A percentile compares a stretch with the other conserved stretches of the same genome.
These are phyloP conservation scores for Nycteola revayana DNA, from an alignment of 2,888 invertebrate species.

Conservation along the genomic window DNA sequence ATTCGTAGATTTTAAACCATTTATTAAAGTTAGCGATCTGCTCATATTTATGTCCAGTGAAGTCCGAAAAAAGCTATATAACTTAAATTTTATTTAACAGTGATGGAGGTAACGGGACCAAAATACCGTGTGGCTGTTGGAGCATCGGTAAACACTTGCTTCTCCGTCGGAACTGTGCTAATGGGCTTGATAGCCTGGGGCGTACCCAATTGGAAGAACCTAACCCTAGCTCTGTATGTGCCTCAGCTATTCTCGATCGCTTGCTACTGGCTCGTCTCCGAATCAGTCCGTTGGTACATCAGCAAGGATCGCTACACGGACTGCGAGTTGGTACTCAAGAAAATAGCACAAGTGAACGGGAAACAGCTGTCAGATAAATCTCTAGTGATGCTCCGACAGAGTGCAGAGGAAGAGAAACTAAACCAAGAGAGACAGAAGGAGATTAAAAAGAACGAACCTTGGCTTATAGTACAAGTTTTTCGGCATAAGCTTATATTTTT, in stretches of 20 bases:
- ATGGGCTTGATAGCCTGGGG: conserved; percentile 86
- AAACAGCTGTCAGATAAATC: conserved; percentile 50
- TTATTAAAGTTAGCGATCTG: no score
- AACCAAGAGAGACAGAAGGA: conserved; percentile 23
- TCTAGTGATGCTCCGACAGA: conserved; percentile 39
- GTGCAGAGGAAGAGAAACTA: conserved; percentile 40
- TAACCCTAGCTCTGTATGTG: conserved; percentile 84
- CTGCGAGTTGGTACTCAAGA: conserved; percentile 82
- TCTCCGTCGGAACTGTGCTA: conserved; percentile 85
- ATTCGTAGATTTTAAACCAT: no score
- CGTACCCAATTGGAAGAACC: conserved; percentile 84
- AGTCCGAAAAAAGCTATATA: no score
- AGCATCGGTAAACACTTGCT: conserved; percentile 85
- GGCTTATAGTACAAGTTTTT: conserved; percentile 50
- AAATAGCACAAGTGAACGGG: conserved; percentile 83
- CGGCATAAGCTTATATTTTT: conserved; percentile 41
- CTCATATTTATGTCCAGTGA: no score
- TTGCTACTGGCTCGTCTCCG: conserved; percentile 85
- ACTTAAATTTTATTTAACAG: conserved; percentile 65
- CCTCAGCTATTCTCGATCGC: conserved; percentile 85
- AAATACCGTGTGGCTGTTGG: conserved; percentile 86
- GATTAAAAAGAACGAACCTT: conserved; percentile 36
- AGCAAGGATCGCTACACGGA: conserved; percentile 85
- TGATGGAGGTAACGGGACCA: conserved; percentile 88
- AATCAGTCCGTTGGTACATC: conserved; percentile 89